Base-by-base conservation (phyloP, 2,888 invertebrate species). In the Eupithecia inturbata region DNA sequence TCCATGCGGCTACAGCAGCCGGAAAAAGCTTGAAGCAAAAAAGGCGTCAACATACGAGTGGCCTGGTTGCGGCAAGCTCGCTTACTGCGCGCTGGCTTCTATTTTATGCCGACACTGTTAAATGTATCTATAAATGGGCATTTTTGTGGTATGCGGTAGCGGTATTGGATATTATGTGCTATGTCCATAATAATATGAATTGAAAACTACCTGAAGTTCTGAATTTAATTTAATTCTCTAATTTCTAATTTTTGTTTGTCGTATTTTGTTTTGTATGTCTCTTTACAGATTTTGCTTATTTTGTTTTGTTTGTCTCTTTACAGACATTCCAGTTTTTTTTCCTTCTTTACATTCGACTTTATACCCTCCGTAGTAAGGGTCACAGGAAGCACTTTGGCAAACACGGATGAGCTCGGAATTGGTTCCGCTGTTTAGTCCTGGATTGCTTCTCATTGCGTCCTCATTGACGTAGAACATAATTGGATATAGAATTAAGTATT, bases 391-490 rank as follows among this genome's bases (percentile, higher is more conserved):
- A 89, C 91, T 92, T 88, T 89, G 91, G 89, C 91, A 92, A 92
- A 92, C 92, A 90, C 88, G 91, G 91, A 90, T 91, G 91, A 91
- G 90, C 88, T 83, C 80, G 84, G 89, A 90, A 92, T 92, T 91
- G 91, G 92, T 93, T 92, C 91, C 92, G 91, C 89, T 89, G 91
- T 91, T 92, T 91, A 92, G 90, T 82, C 86, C 85, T 82, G 85
- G 87, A 87, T 89, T 87, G 89, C 85, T 84, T 82, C 86, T 86
- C 82, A 84, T 87, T 83, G 80, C 79, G 79, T 82, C 78, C 84
- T 88, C 86, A 88, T 88, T 88, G 86, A 82, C 81, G 82, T 72
- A 73, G 78, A 78, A 83, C 84, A 83, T 88, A 88, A 89, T 88
- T 88, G 84, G 84, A 85, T 85, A 80, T 83, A 82, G 76, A 79